phyloP scores from a whole-genome alignment of 1,140 invertebrate species.

The Ceratitis capitata region DNA sequence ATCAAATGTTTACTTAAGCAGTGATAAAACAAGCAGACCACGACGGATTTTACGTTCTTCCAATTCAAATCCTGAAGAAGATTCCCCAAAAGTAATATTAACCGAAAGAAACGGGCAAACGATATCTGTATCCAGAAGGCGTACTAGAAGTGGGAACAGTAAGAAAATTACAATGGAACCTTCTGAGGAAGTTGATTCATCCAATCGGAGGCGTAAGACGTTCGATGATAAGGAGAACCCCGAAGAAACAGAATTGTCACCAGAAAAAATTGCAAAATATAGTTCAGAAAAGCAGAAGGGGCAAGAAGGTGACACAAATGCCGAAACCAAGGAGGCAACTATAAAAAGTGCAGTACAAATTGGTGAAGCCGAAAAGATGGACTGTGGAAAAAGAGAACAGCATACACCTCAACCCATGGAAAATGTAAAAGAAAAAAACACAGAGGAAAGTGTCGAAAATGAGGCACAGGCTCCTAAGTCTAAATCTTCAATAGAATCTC shows the following conservation, averaged over 20 bases:
- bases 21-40: too few species aligned
- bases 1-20: background rate
- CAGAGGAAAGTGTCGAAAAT: background rate
- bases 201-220: background rate
- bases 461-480: background rate
- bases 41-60: background rate
- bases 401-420: background rate
- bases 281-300: background rate
- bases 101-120: too few species aligned
- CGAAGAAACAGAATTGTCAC: background rate
- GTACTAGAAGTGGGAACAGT: background rate
- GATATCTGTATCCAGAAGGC: background rate
- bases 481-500: background rate
- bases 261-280: background rate
- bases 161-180: background rate
- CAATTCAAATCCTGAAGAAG: background rate
- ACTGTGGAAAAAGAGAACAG: background rate
- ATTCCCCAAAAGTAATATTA: too few species aligned
- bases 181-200: background rate
- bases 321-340: background rate
- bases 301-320: background rate
- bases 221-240: background rate
- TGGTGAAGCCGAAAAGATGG: background rate
- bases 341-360: background rate
- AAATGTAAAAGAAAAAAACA: background rate